phyloP scores from a whole-genome alignment of 2,888 invertebrate species.

The Nesidiocoris tenuis region DNA sequence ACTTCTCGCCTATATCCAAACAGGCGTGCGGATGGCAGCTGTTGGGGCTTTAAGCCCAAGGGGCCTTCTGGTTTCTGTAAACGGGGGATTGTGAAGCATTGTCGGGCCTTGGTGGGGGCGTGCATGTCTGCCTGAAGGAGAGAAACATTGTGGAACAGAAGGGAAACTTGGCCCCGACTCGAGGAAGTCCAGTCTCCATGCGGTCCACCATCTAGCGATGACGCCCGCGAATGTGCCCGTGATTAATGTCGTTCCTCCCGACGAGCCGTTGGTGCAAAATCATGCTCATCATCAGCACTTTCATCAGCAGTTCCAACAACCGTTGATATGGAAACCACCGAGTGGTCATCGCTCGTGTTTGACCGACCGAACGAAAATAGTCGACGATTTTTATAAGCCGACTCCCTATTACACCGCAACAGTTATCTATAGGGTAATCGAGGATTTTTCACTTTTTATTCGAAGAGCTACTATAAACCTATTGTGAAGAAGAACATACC shows the following conservation, averaged over 20 bases:
- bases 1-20: not conserved
- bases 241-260: conserved; percentile 27
- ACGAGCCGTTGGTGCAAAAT: not conserved
- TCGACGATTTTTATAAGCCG: not conserved
- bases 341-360: not conserved
- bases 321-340: not conserved
- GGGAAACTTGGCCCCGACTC: not conserved
- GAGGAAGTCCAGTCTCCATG: conserved; percentile 2
- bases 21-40: too few species aligned
- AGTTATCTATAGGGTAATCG: conserved; percentile 27
- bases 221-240: conserved; percentile 8
- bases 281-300: not conserved
- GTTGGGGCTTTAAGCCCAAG: too few species aligned
- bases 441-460: too few species aligned
- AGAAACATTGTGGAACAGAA: not conserved
- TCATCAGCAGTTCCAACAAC: not conserved
- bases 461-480: too few species aligned
- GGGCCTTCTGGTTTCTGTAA: not conserved
- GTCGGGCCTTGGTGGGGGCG: not conserved
- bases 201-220: conserved; percentile 7
- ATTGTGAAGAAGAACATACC: too few species aligned
- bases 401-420: conserved; percentile 7
- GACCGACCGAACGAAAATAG: not conserved
- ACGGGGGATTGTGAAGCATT: not conserved
- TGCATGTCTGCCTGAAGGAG: too few species aligned